These are phyloP conservation scores for Megastigmus dorsalis DNA, from an alignment of 2,888 invertebrate species.

Conservation along the genomic window DNA sequence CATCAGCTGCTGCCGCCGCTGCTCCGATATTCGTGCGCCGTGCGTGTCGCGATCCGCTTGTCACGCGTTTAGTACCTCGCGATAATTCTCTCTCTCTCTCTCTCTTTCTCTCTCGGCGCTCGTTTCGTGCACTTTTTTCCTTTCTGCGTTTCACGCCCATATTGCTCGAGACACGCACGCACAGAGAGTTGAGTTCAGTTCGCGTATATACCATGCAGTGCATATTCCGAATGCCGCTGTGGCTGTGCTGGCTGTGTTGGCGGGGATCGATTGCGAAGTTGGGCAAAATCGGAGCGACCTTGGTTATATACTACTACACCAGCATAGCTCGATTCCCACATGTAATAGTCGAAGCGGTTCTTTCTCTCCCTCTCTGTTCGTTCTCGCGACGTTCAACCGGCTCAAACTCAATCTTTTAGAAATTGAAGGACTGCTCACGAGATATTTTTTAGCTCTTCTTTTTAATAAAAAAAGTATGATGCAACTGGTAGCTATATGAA, in stretches of 20 bases:
- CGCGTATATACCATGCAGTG: too few species aligned
- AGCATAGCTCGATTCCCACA: too few species aligned
- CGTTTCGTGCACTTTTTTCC: too few species aligned
- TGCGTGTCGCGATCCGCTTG: too few species aligned
- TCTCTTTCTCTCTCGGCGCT: neutral
- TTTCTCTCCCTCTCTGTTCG: neutral
- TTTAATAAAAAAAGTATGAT: constrained; percentile 4
- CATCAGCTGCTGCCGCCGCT: constrained; percentile 7
- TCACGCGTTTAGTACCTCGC: neutral
- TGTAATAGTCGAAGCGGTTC: too few species aligned
- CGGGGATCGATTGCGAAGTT: constrained; percentile 38
- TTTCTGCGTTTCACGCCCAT: too few species aligned
- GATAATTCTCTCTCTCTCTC: neutral
- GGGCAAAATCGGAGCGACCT: constrained; percentile 39
- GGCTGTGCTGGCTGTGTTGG: too few species aligned
- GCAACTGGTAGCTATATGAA: neutral
- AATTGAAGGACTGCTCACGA: constrained; percentile 5
- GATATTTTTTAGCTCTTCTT: too few species aligned
- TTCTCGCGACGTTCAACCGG: neutral
- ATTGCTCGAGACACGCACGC: neutral
- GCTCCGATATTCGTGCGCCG: too few species aligned
- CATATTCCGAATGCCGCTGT: constrained; percentile 10
- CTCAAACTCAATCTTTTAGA: constrained; percentile 2
- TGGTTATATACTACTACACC: too few species aligned
- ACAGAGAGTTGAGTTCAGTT: too few species aligned